Evolutionary conservation across 2,797 vertebrate genomes (phyloP).

Genomic region (Eleutherodactylus coqui): DNA sequence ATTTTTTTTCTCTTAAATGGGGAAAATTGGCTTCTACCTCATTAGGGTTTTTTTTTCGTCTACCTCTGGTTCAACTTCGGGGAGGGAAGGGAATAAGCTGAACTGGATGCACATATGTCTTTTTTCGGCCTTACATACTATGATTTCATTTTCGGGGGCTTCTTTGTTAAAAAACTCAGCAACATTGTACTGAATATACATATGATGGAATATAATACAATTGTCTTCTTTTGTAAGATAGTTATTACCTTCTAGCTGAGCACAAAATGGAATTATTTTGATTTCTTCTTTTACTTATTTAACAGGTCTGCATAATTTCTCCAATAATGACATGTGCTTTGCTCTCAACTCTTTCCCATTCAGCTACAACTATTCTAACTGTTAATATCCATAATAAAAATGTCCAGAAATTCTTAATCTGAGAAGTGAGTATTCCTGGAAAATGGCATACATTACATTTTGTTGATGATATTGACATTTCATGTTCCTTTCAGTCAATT

Average conservation of each 20-base stretch:
- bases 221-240: not conserved
- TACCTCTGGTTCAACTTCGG: no score
- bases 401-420: not conserved
- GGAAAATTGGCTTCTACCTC: no score
- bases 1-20: no score
- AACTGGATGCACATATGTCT: no score
- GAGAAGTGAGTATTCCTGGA: not conserved
- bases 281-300: constrained; percentile 23
- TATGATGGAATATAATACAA: no score
- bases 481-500: not conserved
- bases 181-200: not conserved
- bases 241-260: not conserved
- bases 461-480: constrained; percentile 17
- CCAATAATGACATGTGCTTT: constrained; percentile 27
- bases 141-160: no score
- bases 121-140: no score
- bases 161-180: not conserved
- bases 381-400: constrained; percentile 17
- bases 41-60: no score
- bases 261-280: not conserved
- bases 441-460: not conserved
- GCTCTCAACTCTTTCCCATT: constrained; percentile 21
- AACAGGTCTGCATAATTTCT: constrained; percentile 34
- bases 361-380: not conserved
- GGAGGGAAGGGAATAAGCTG: no score